phyloP scores from a whole-genome alignment of 2,888 invertebrate species.

The Encarsia formosa region DNA sequence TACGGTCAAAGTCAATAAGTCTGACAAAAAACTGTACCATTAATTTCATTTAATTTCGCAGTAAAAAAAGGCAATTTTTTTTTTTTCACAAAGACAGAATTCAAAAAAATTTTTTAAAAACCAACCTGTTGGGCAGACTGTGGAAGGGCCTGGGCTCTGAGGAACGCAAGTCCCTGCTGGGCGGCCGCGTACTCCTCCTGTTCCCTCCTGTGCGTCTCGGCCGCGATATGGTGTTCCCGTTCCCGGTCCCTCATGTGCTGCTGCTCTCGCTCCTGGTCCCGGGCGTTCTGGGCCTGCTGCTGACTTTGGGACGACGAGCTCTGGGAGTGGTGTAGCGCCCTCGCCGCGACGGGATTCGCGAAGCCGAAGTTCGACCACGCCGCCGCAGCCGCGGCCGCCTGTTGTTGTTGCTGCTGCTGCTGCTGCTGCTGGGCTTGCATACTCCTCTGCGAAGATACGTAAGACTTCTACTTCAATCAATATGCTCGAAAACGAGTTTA shows the following conservation, averaged over 20 bases:
- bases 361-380: no score
- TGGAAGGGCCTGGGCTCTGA: conserved; percentile 33
- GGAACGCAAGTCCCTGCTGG: conserved; percentile 24
- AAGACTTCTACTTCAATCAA: conserved; percentile 40
- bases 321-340: no score
- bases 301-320: no score
- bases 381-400: conserved; percentile 33
- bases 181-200: conserved; percentile 52
- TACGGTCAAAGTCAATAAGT: no score
- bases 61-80: no score
- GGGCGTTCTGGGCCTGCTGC: no score
- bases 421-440: conserved; percentile 43
- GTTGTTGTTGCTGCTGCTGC: conserved; percentile 32
- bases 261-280: conserved; percentile 37
- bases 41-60: no score
- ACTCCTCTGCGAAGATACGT: conserved; percentile 44
- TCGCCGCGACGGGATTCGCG: no score
- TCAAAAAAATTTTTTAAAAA: no score
- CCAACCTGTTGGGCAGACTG: conserved; percentile 44
- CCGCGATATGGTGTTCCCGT: conserved; percentile 36
- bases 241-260: conserved; percentile 36
- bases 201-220: conserved; percentile 43
- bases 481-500: no score
- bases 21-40: no score
- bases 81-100: no score